Percentiles rank a stretch among this genome's conserved stretches.
Evolutionary conservation across 2,888 invertebrate species (phyloP).

Genomic region (Fabriciana adippe): DNA sequence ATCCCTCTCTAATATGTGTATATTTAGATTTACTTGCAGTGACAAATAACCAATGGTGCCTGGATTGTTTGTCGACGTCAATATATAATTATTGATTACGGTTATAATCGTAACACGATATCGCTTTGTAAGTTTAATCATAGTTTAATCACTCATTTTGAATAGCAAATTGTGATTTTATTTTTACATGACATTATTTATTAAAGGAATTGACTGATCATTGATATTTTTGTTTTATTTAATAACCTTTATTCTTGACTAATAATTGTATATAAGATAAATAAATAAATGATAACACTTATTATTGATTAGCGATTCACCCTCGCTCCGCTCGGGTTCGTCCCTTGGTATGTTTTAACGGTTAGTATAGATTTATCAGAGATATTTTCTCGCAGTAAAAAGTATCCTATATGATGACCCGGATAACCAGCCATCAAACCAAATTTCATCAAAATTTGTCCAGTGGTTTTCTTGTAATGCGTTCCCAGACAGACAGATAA

Average conservation of each 20-base stretch:
- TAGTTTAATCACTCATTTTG: conserved; percentile 42
- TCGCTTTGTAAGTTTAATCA: conserved; percentile 41
- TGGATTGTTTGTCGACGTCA: conserved; percentile 37
- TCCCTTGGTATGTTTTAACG: no score
- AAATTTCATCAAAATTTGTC: no score
- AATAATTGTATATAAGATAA: not conserved
- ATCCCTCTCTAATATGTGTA: not conserved
- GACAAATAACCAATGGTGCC: conserved; percentile 51
- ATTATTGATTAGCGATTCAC: no score
- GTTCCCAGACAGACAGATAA: no score
- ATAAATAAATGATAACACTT: not conserved
- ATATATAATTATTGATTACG: conserved; percentile 30
- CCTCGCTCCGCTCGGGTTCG: no score
- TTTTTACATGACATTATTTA: conserved; percentile 77
- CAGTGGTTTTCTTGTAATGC: no score
- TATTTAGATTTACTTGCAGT: not conserved
- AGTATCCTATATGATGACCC: no score
- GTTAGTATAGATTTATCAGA: no score
- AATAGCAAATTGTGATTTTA: conserved; percentile 59
- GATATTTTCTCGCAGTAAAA: no score
- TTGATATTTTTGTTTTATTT: conserved; percentile 44
- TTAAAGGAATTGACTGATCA: conserved; percentile 73
- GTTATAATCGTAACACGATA: conserved; percentile 23
- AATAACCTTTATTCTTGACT: not conserved
- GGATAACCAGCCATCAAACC: no score